Percentiles rank a stretch among this genome's conserved stretches.
Evolutionary conservation across 2,113 vertebrate genomes (phyloP).

Genomic region (Catharus bicknelli): DNA sequence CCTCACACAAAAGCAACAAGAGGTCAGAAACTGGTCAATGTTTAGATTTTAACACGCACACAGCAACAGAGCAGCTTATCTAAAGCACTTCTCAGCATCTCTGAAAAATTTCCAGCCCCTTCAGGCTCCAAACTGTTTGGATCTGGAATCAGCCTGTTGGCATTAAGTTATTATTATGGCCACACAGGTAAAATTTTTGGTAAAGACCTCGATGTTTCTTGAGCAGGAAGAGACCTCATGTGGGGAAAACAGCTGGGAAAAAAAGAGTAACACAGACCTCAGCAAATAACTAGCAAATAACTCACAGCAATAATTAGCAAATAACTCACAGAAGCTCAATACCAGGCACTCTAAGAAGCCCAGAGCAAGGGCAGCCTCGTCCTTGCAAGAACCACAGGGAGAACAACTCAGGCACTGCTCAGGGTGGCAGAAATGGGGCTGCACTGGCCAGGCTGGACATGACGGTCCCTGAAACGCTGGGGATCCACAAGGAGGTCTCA

Average conservation of each 20-base stretch:
- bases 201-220: neutral
- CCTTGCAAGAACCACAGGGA: neutral
- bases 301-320: neutral
- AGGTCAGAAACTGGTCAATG: neutral
- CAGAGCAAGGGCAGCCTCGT: neutral
- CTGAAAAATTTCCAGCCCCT: neutral
- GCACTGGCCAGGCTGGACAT: accelerated
- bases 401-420: neutral
- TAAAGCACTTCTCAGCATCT: neutral
- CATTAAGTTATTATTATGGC: accelerated
- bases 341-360: accelerated
- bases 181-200: neutral
- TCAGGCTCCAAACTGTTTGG: neutral
- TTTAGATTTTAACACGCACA: neutral
- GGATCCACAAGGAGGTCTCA: neutral
- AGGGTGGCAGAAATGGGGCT: accelerated
- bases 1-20: neutral
- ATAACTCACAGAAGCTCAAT: neutral
- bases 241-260: neutral
- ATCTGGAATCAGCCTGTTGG: neutral
- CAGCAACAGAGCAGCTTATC: neutral
- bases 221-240: neutral
- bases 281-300: neutral
- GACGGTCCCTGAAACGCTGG: accelerated
- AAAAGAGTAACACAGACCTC: accelerated